phyloP scores from a whole-genome alignment of 2,888 invertebrate genomes.

The Megaustenia siamemsis region DNA sequence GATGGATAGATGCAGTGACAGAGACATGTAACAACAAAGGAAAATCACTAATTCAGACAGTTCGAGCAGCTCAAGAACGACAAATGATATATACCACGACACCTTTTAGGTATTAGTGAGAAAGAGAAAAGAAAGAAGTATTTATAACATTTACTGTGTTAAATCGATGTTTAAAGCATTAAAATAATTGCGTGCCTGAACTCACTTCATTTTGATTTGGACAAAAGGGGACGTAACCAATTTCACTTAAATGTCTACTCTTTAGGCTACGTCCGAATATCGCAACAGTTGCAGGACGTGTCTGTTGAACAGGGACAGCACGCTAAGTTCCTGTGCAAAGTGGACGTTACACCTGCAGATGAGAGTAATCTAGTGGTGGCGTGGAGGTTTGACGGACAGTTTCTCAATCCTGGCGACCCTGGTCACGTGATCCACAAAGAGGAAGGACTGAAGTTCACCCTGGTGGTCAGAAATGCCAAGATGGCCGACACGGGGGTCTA shows the following conservation, averaged over 20 bases:
- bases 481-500: conserved; percentile 67
- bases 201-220: too few species aligned
- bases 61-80: too few species aligned
- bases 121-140: too few species aligned
- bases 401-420: conserved; percentile 58
- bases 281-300: conserved; percentile 58
- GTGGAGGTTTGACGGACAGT: conserved; percentile 70
- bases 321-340: conserved; percentile 61
- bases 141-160: too few species aligned
- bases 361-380: conserved; percentile 53
- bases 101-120: too few species aligned
- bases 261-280: conserved; percentile 57
- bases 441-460: conserved; percentile 64
- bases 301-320: conserved; percentile 58
- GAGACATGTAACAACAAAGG: too few species aligned
- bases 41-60: too few species aligned
- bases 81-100: too few species aligned
- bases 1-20: too few species aligned
- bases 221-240: too few species aligned
- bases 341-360: conserved; percentile 58
- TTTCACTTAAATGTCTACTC: background rate
- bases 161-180: too few species aligned
- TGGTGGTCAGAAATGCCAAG: conserved; percentile 64
- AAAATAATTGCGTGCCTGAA: too few species aligned
- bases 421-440: conserved; percentile 61